phyloP scores from a whole-genome alignment of 2,888 invertebrate species.

The Drosophila rubida region DNA sequence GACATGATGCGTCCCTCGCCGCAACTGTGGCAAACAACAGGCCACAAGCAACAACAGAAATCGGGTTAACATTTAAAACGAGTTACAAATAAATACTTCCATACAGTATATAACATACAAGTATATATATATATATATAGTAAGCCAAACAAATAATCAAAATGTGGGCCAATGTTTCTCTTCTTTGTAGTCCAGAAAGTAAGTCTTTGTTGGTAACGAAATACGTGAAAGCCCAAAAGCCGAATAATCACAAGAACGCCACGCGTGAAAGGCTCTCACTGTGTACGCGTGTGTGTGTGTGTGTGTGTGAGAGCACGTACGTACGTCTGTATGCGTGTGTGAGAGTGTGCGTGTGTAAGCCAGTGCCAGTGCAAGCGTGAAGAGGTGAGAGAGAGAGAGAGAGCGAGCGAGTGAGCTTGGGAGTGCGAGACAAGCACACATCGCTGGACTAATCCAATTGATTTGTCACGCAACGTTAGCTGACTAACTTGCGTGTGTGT shows the following conservation, averaged over 20 bases:
- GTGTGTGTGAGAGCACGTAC: constrained; percentile 1
- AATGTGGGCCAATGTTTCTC: constrained; percentile 7
- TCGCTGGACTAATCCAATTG: constrained; percentile 69
- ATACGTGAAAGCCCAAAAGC: constrained; percentile 26
- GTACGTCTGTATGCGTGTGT: constrained; percentile 20
- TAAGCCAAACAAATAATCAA: constrained; percentile 7
- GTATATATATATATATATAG: not conserved
- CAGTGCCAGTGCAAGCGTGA: constrained; percentile 45
- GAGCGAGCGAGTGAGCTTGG: constrained; percentile 1
- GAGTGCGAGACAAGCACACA: constrained; percentile 23
- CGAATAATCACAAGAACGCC: constrained; percentile 34
- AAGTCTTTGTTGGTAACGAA: constrained; percentile 19
- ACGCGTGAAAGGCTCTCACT: constrained; percentile 18
- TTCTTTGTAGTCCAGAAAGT: constrained; percentile 13
- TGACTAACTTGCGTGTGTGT: constrained; percentile 40
- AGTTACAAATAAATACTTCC: not conserved
- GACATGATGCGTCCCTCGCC: constrained; percentile 96
- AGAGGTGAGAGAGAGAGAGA: constrained; percentile 22
- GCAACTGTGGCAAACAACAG: constrained; percentile 88
- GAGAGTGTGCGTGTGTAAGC: constrained; percentile 18
- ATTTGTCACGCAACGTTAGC: constrained; percentile 76
- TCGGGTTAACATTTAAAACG: constrained; percentile 4
- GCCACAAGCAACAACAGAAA: not conserved
- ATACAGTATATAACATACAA: not conserved
- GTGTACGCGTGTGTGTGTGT: constrained; percentile 5